Evolutionary conservation across 2,888 invertebrate genomes (phyloP), one percentile per base, ranked within the genome.

Genomic region (Diaphora mendica): DNA sequence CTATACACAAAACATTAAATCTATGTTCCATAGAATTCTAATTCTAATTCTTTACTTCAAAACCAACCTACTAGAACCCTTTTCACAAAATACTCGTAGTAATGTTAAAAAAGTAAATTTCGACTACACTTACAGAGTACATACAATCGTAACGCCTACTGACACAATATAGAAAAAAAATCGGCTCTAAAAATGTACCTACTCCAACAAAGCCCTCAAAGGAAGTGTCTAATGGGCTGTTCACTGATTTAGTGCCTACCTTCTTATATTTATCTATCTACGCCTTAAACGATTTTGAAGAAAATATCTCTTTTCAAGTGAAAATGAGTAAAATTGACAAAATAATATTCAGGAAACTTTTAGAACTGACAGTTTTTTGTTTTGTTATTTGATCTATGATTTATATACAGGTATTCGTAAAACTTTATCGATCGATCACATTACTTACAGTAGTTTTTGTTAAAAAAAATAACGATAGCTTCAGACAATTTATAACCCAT

Each of bases 351-450:
- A 69, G 71, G 64, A 69, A 80, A 68, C 71, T 77, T 74, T 55
- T 64, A 64, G 44, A 48, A 55, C 51, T 3, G 39, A 30, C 33
- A 23, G 55, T 68, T 74, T 26, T 75, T 75, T n/a, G n/a, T n/a
- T 77, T 74, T 51, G 44, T 66, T 70, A 73, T 71, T 64, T 67
- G 77, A 75, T 81, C 44, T 35, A 59, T 74, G 72, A 73, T 51
- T 73, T 68, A 68, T 15, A 5, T 59, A 17, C 77, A 80, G 79
- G 77, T 80, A 74, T 81, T 81, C 75, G 71, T 74, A 74, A 80
- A 81, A 30, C 73, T 33, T 33, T 33, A 33, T 33, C 33, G 33
- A 33, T 33, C 33, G 33, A 33, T 39, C 11, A 11, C 9, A 39
- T 39, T 39, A 39, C 39, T 11, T 39, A 39, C 9, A 11, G 39